Evolutionary conservation across 2,797 vertebrate species (phyloP), one percentile per base, ranked within the genome.

Genomic region (Atherinosoma microstoma): DNA sequence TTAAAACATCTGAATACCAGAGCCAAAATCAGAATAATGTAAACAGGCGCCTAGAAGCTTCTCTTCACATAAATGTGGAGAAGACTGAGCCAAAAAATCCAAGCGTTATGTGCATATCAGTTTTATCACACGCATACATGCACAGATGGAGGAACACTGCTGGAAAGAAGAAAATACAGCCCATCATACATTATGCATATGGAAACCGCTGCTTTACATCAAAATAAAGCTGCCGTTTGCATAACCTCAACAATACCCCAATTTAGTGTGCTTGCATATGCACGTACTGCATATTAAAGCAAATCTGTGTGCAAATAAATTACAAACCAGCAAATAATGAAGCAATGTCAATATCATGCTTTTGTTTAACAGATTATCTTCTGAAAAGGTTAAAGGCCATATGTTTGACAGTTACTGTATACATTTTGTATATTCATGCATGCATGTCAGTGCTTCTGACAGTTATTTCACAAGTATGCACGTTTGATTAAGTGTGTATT

Each of bases 171-270:
- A 61, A 73, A 47, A 49, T 11, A 29, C 32, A 16, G 47, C 22
- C 5, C 1, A 5, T 58, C 61, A 76, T 74, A 57, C 38, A 81
- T 86, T 72, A 76, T 83, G 69, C 67, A 82, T 80, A 49, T 24
- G n/a, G 49, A 59, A 63, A 49, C 32, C 34, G 57, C 32, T 67
- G 75, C 75, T 79, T 76, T 40, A 56, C 54, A 73, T 71, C 22
- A 40, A 29, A 61, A 15, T 57, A 54, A 61, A 73, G 20, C 36
- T 58, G 56, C 27, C 3, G 34, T 57, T 70, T 58, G 18, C 12
- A 40, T 40, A 40, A 40, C 38, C 13, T 6, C 47, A 53, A 24
- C 51, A 53, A 53, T 13, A 20, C 45, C 42, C 20, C 18, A n/a
- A 47, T 8, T 20, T n/a, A 5, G 20, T 9, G 18, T n/a, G 38